These are phyloP conservation scores for Lagocephalus sceleratus DNA, from an alignment of 2,797 vertebrate species.

Conservation along the genomic window DNA sequence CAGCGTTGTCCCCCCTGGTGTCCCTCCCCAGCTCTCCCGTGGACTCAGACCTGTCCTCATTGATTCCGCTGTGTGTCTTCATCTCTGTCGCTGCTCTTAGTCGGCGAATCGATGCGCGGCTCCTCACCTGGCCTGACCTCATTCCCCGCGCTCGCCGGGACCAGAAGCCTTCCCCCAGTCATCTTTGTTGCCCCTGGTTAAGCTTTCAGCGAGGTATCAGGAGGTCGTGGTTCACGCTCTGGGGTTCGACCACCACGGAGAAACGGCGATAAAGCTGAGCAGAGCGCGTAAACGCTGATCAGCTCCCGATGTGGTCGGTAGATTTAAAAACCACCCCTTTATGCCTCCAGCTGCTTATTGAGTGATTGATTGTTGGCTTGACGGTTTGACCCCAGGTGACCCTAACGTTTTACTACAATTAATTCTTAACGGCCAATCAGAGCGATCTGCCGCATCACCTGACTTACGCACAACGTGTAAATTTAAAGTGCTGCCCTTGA, in stretches of 20 bases:
- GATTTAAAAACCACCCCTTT: neutral
- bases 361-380: no score
- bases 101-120: slow-evolving; percentile 21
- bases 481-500: no score
- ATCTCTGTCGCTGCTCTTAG: slow-evolving; percentile 20
- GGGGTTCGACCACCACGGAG: slow-evolving; percentile 44
- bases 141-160: no score
- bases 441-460: no score
- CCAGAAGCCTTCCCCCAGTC: neutral
- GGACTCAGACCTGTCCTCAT: slow-evolving; percentile 18
- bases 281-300: slow-evolving; percentile 28
- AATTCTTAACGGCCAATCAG: no score
- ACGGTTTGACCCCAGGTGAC: no score
- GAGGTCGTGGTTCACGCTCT: slow-evolving; percentile 19
- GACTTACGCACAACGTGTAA: no score
- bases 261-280: slow-evolving; percentile 19
- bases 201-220: slow-evolving; percentile 26
- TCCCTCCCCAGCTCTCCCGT: slow-evolving; percentile 16
- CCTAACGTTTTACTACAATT: no score
- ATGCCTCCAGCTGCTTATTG: no score
- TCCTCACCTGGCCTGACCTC: slow-evolving; percentile 18
- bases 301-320: neutral
- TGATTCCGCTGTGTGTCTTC: slow-evolving; percentile 35
- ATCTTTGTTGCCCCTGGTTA: slow-evolving; percentile 19
- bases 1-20: slow-evolving; percentile 11